A percentile compares a stretch with the other conserved stretches of the same genome.
These are phyloP conservation scores for Equus quagga DNA, from an alignment of 2,113 vertebrate genomes.

Conservation along the genomic window DNA sequence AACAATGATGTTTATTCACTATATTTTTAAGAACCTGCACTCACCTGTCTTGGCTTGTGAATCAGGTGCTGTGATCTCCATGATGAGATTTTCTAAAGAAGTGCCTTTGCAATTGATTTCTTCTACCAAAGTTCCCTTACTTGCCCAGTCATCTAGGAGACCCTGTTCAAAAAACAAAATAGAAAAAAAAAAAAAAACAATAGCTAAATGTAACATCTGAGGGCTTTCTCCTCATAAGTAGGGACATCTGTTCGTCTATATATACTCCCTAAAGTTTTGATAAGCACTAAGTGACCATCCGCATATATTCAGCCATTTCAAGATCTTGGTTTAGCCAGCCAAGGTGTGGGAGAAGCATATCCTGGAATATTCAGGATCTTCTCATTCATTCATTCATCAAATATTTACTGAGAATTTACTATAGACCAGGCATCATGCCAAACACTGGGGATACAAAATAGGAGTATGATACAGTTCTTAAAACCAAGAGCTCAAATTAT, in stretches of 20 bases:
- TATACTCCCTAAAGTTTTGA: background rate
- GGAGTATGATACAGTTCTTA: constrained; percentile 26
- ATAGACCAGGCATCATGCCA: background rate
- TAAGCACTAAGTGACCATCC: constrained; percentile 25
- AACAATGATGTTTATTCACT: constrained; percentile 13
- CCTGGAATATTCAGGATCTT: constrained; percentile 31
- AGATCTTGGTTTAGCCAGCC: background rate
- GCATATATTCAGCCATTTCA: background rate
- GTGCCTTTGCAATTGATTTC: constrained; percentile 93
- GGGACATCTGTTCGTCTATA: background rate
- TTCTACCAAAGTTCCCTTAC: constrained; percentile 90
- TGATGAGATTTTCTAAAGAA: constrained; percentile 94
- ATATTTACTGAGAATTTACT: constrained; percentile 30
- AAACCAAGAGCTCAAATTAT: constrained; percentile 38
- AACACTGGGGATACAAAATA: background rate
- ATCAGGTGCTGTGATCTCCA: constrained; percentile 94
- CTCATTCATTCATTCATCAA: background rate
- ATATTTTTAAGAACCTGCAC: constrained; percentile 50
- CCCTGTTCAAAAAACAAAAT: constrained; percentile 85
- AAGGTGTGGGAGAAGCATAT: background rate
- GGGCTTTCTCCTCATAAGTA: background rate
- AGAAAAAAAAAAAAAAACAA: background rate
- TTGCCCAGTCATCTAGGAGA: constrained; percentile 93
- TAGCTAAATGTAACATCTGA: constrained; percentile 17
- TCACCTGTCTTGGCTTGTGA: constrained; percentile 90